Evolutionary conservation across 2,113 vertebrate genomes (phyloP).

Genomic region (Xiphophorus hellerii): DNA sequence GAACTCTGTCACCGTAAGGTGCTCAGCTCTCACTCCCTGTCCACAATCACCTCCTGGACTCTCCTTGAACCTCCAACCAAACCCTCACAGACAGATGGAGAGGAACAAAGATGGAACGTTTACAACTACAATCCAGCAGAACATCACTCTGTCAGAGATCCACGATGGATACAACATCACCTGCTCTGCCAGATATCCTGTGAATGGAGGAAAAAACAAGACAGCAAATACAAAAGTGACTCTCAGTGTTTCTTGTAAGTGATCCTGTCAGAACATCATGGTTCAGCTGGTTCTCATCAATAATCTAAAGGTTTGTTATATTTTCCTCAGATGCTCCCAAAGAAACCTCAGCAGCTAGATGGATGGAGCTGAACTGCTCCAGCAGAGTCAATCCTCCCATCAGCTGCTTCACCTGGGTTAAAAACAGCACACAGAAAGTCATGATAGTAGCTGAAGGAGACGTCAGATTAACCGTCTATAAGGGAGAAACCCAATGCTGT

Average conservation of each 20-base stretch:
- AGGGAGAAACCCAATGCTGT: no score
- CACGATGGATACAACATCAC: conserved; percentile 12
- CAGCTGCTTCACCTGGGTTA: conserved; percentile 8
- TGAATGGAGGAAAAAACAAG: not conserved
- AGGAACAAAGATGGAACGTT: conserved; percentile 18
- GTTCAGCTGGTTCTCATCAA: conserved; percentile 7
- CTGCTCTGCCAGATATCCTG: conserved; percentile 19
- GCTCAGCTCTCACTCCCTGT: no score
- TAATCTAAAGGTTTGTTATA: not conserved
- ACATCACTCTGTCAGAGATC: conserved; percentile 19
- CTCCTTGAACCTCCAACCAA: no score
- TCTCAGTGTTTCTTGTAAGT: conserved; percentile 11
- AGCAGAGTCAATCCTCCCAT: conserved; percentile 28
- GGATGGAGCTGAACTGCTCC: conserved; percentile 25
- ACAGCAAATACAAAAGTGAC: not conserved
- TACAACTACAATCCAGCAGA: conserved; percentile 17
- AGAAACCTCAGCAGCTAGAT: conserved; percentile 22
- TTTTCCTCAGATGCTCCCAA: conserved; percentile 41
- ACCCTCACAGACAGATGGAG: no score
- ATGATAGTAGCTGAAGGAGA: conserved; percentile 10
- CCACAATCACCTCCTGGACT: no score
- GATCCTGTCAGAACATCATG: conserved; percentile 13
- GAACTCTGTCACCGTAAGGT: not conserved
- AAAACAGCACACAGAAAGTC: not conserved
- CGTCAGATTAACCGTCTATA: no score